Conservation (phyloP, 1,140 invertebrate species). For the Plutomurus gul region DNA sequence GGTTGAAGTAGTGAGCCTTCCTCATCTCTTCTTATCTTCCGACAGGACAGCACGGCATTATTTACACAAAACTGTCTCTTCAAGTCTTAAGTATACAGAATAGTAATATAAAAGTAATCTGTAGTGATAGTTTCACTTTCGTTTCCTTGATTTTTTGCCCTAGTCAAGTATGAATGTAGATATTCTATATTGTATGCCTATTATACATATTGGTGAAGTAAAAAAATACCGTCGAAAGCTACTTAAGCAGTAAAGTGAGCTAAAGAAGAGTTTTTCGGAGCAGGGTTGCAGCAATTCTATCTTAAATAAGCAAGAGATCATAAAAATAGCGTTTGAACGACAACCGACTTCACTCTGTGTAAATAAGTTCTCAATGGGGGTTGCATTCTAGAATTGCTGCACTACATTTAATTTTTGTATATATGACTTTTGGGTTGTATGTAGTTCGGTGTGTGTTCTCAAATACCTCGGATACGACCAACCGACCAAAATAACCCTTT, state of each 20-base stretch:
- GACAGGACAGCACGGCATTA: background rate
- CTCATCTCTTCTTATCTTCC: background rate
- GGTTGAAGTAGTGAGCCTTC: background rate
- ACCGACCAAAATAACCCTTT: background rate
- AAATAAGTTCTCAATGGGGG: conserved; percentile 2
- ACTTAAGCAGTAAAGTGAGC: background rate
- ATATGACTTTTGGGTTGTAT: background rate
- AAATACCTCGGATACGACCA: too few relatives aligned
- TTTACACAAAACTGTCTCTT: too few relatives aligned
- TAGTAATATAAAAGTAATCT: background rate
- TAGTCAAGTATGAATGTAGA: too few relatives aligned
- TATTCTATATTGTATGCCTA: background rate
- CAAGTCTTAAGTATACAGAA: too few relatives aligned
- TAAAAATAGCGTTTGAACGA: conserved; percentile 13
- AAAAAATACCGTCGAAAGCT: too few relatives aligned
- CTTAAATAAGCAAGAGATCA: conserved; percentile 6
- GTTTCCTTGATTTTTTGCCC: conserved; percentile 15
- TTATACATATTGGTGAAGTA: too few relatives aligned
- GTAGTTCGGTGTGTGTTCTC: too few relatives aligned
- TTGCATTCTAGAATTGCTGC: background rate
- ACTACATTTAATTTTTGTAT: background rate
- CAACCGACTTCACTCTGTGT: background rate
- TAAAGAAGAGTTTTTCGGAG: background rate
- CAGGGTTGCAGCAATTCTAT: background rate
- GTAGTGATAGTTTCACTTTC: background rate